These are phyloP conservation scores for Agelaius phoeniceus DNA, from an alignment of 2,113 vertebrate genomes.

Conservation along the genomic window DNA sequence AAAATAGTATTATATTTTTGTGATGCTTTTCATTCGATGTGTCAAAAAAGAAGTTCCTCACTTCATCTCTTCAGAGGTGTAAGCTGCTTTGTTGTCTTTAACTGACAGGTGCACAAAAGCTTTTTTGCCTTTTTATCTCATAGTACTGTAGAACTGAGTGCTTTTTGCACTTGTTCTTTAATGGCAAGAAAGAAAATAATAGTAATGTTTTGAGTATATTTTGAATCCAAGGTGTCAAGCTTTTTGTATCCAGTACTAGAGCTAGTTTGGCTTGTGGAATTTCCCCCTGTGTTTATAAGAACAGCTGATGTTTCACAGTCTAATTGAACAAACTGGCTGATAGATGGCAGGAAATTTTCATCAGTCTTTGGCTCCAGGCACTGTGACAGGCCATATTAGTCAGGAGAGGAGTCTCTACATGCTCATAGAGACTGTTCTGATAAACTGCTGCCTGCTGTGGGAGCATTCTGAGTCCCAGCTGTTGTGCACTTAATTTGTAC, in stretches of 20 bases:
- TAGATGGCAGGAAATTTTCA: not conserved
- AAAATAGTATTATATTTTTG: not conserved
- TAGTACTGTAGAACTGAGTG: not conserved
- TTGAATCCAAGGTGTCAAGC: not conserved
- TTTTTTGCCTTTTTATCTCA: not conserved
- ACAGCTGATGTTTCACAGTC: not conserved
- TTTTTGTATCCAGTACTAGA: not conserved
- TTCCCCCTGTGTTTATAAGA: not conserved
- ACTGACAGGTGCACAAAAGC: not conserved
- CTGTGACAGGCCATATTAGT: not conserved
- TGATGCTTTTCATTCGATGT: not conserved
- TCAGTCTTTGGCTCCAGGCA: not conserved
- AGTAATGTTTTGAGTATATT: not conserved
- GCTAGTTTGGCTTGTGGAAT: not conserved
- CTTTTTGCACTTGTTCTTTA: not conserved
- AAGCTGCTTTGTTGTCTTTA: not conserved
- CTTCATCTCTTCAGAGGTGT: not conserved
- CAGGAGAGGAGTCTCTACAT: not conserved
- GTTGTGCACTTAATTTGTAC: not conserved
- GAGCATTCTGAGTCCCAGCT: not conserved
- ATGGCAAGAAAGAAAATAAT: not conserved
- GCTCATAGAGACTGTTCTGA: not conserved
- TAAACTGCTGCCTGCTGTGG: not conserved
- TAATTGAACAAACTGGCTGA: not conserved
- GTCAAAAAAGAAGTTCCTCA: not conserved